Conservation (phyloP, 2,888 invertebrate genomes). For the Dione juno region DNA sequence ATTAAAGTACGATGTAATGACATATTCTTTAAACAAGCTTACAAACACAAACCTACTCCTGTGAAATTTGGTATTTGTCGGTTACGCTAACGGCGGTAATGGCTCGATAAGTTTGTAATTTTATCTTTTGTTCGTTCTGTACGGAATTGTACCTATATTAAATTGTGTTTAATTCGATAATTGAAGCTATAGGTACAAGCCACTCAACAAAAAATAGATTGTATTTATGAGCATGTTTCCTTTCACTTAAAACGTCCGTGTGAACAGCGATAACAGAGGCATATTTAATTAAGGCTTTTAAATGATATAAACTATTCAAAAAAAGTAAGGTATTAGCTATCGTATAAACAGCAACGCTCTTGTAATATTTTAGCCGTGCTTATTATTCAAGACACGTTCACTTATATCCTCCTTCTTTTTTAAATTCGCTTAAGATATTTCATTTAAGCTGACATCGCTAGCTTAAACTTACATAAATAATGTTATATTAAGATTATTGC, state of each 20-base stretch:
- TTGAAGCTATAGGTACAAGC: conserved; percentile 61
- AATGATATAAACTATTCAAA: conserved; percentile 12
- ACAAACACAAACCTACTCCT: too few species aligned
- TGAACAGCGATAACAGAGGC: conserved; percentile 32
- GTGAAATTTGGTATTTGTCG: too few species aligned
- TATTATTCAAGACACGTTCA: conserved; percentile 26
- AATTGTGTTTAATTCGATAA: conserved; percentile 61
- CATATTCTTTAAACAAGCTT: too few species aligned
- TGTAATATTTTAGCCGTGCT: conserved; percentile 21
- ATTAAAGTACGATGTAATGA: too few species aligned
- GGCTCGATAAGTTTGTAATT: neutral
- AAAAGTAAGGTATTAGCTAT: conserved; percentile 9
- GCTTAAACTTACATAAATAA: conserved; percentile 19
- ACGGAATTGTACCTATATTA: conserved; percentile 38
- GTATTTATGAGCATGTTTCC: conserved; percentile 38
- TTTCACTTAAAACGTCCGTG: conserved; percentile 34
- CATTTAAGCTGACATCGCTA: conserved; percentile 23
- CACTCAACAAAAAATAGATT: conserved; percentile 45
- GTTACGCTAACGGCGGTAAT: too few species aligned
- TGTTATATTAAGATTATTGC: neutral
- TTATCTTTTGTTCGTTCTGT: conserved; percentile 1
- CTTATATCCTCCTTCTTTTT: conserved; percentile 24
- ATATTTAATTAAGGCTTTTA: conserved; percentile 15
- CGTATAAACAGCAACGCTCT: conserved; percentile 13
- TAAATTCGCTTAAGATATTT: conserved; percentile 27